These are phyloP conservation scores for Platypus cylindrus DNA, from an alignment of 2,888 invertebrate genomes.

Conservation along the genomic window DNA sequence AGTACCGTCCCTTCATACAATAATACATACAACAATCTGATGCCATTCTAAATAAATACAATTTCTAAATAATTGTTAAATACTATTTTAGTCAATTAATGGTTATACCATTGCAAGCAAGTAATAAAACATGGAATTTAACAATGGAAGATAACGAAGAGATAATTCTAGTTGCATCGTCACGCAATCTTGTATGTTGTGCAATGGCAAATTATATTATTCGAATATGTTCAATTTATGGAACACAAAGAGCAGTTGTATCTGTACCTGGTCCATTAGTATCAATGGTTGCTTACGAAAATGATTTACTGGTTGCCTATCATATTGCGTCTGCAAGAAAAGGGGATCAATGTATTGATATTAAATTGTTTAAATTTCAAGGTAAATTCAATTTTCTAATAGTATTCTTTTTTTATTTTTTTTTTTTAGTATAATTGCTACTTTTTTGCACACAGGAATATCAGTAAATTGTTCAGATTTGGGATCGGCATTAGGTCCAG, in stretches of 20 bases:
- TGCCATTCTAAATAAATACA: no score
- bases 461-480: conserved; percentile 40
- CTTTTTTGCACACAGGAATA: conserved; percentile 8
- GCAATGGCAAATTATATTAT: conserved; percentile 64
- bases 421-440: conserved; percentile 5
- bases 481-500: conserved; percentile 52
- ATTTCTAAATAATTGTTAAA: no score
- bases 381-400: conserved; percentile 22
- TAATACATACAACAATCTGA: no score
- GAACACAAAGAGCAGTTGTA: conserved; percentile 72
- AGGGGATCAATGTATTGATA: conserved; percentile 42
- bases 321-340: conserved; percentile 44
- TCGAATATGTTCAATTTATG: conserved; percentile 73
- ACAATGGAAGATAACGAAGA: conserved; percentile 70
- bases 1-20: no score
- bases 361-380: conserved; percentile 40
- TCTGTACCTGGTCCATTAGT: conserved; percentile 63
- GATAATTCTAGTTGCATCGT: conserved; percentile 50
- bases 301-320: conserved; percentile 51
- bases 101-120: conserved; percentile 60
- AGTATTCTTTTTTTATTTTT: conserved; percentile 3
- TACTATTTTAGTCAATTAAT: conserved; percentile 49
- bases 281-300: conserved; percentile 48
- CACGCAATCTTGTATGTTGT: conserved; percentile 65
- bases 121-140: conserved; percentile 78